Conservation (phyloP, 2,113 vertebrate genomes). For the Orycteropus afer region DNA sequence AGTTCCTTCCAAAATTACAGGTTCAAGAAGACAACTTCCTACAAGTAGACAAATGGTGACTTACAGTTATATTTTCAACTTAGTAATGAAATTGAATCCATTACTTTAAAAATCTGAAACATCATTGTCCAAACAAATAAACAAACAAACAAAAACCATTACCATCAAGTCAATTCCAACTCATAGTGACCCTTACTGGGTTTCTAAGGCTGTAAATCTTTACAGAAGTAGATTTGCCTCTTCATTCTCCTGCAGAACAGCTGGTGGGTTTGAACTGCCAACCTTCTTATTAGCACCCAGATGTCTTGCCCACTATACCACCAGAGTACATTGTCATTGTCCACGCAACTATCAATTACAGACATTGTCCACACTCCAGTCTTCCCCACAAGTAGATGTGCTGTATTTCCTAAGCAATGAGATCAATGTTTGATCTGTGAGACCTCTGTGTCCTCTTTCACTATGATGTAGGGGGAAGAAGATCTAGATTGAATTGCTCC, state of each 20-base stretch:
- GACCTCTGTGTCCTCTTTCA: background rate
- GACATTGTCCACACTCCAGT: background rate
- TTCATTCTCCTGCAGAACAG: too few species aligned
- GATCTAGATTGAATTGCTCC: background rate
- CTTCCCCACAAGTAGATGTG: too few species aligned
- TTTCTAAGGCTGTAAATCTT: too few species aligned
- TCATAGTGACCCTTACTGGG: too few species aligned
- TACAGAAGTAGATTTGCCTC: too few species aligned
- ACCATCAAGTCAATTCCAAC: too few species aligned
- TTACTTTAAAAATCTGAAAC: slow-evolving; percentile 2
- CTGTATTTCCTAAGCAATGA: background rate
- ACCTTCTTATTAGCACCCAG: too few species aligned
- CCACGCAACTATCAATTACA: background rate
- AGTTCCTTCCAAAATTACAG: background rate
- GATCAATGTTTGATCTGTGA: background rate
- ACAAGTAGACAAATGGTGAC: background rate
- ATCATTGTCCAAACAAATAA: background rate
- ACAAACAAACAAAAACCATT: too few species aligned
- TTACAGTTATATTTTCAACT: background rate
- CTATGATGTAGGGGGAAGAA: background rate
- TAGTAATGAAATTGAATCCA: background rate
- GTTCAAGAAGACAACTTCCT: background rate
- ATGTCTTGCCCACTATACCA: too few species aligned
- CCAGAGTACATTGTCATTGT: too few species aligned
- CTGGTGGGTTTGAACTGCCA: too few species aligned